Evolutionary conservation across 2,888 invertebrate species (phyloP), one percentile per base, ranked within the genome.

Genomic region (Mellilla xanthometata): DNA sequence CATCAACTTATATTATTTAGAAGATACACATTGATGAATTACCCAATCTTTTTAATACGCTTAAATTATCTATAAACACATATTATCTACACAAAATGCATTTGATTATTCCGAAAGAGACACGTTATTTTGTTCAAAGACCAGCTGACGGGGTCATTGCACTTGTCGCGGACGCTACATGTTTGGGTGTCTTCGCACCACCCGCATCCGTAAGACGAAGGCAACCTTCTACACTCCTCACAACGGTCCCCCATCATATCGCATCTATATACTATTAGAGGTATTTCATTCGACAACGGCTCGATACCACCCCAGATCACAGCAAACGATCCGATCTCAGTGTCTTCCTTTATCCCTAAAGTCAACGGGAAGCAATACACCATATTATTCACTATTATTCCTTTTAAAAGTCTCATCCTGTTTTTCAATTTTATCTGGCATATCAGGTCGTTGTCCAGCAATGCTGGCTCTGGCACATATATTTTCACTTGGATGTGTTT

Each of bases 281-380:
- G 57, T 19, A 76, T 45, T 26, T 46, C 34, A 47, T 76, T 76
- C 0, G 74, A 76, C 44, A 62, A 58, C 1, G 70, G 66, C 19
- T 57, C 58, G 4, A 52, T 56, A 12, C 34, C 34, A 11, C 76
- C 75, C 75, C 76, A 15, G 28, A 52, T 2, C 27, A 41, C 11
- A 3, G 11, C 33, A 19, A 41, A 34, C 9, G 29, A 12, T 12
- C 63, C 62, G 2, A 28, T 45, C 12, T 54, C 44, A 5, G 54
- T 52, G 8, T 38, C 23, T 3, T 50, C 13, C 10, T 22, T 27
- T 0, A 39, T 47, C 1, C 54, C 28, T 24, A 76, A 33, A 2
- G 39, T 42, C 10, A 68, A 47, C 4, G 71, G 64, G 41, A 63
- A 62, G 35, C 76, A 77, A 26, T 67, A 60, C 8, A 76, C 58